These are phyloP conservation scores for Lepetodrilus schrolli DNA, from an alignment of 2,888 invertebrate genomes.

Conservation along the genomic window DNA sequence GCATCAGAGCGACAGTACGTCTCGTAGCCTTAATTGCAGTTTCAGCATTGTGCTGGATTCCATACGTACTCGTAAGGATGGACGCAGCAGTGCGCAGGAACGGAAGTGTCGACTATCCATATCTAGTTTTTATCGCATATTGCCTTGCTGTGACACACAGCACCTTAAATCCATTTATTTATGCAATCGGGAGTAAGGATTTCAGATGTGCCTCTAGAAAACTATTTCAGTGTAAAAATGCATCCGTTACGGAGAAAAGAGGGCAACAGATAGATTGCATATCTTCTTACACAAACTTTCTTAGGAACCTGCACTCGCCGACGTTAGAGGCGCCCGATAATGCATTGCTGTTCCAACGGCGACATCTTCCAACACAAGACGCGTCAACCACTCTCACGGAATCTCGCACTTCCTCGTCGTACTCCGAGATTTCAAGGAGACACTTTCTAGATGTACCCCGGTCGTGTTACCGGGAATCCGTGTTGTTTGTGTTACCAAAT, in stretches of 20 bases:
- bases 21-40: slow-evolving; percentile 38
- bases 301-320: slow-evolving; percentile 31
- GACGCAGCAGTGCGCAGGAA: background rate
- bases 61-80: slow-evolving; percentile 32
- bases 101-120: background rate
- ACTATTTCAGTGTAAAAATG: slow-evolving; percentile 11
- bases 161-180: slow-evolving; percentile 46
- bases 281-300: slow-evolving; percentile 32
- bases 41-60: slow-evolving; percentile 40
- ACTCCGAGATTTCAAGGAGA: no score
- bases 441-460: no score
- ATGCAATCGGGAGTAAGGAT: slow-evolving; percentile 46
- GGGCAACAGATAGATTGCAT: background rate
- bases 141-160: slow-evolving; percentile 39
- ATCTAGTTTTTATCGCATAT: slow-evolving; percentile 27
- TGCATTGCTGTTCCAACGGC: no score
- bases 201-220: slow-evolving; percentile 38
- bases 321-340: background rate
- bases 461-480: no score
- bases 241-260: background rate
- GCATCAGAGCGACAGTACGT: slow-evolving; percentile 38
- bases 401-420: no score
- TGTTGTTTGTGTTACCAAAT: no score
- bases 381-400: no score
- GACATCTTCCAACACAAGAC: no score